Percentiles rank a stretch among this genome's conserved stretches.
Conservation (phyloP, 2,888 invertebrate genomes). For the Perizoma flavofasciatum region DNA sequence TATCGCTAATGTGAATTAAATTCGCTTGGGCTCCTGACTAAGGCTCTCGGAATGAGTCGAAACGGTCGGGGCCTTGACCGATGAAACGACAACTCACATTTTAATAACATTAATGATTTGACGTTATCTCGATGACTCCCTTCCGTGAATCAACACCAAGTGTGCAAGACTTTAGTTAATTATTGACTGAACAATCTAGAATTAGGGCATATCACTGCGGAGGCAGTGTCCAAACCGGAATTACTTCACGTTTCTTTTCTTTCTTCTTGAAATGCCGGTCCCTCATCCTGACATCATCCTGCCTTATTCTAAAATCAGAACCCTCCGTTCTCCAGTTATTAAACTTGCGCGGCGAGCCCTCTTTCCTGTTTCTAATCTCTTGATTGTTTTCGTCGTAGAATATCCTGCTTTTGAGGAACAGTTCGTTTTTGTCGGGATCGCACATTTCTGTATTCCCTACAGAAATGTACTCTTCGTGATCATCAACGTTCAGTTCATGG, state of each 20-base stretch:
- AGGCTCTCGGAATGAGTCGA: too few relatives aligned
- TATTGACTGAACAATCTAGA: too few relatives aligned
- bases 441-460: conserved; percentile 43
- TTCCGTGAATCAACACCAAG: too few relatives aligned
- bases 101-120: too few relatives aligned
- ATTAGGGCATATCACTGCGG: conserved; percentile 57
- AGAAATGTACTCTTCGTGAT: conserved; percentile 44
- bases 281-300: conserved; percentile 71
- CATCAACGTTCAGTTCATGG: conserved; percentile 54
- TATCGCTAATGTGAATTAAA: too few relatives aligned
- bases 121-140: too few relatives aligned
- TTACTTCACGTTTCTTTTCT: conserved; percentile 70
- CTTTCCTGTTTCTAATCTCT: conserved; percentile 46
- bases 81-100: too few relatives aligned
- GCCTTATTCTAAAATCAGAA: conserved; percentile 51
- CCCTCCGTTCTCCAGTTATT: conserved; percentile 66
- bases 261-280: conserved; percentile 70
- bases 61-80: too few relatives aligned
- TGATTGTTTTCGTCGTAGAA: conserved; percentile 61
- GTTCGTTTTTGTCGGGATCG: conserved; percentile 63
- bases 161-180: too few relatives aligned
- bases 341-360: conserved; percentile 57
- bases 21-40: too few relatives aligned
- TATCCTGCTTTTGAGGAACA: conserved; percentile 72
- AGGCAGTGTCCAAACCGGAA: conserved; percentile 72